Percentiles rank a stretch among this genome's conserved stretches.
Conservation (phyloP, 2,797 vertebrate species). For the Sus cebifrons region DNA sequence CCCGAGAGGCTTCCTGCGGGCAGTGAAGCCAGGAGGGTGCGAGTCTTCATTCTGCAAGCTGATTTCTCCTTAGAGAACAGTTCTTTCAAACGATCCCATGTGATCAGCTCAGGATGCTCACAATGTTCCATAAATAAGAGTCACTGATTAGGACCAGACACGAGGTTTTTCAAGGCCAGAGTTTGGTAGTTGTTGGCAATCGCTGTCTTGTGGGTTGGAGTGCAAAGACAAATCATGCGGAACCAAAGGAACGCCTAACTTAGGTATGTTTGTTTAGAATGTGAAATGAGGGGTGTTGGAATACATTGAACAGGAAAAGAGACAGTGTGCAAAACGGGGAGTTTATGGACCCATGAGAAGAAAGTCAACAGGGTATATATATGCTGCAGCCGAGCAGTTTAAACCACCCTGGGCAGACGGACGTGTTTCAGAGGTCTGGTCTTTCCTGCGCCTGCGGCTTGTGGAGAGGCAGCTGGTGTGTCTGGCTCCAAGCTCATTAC, state of each 20-base stretch:
- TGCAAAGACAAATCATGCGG: background rate
- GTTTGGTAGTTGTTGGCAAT: background rate
- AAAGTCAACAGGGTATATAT: background rate
- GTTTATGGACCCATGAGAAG: background rate
- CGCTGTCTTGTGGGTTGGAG: background rate
- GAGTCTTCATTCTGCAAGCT: background rate
- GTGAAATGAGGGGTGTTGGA: background rate
- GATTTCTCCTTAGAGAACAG: background rate
- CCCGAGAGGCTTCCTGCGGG: background rate
- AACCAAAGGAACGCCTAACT: background rate
- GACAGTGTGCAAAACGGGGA: background rate
- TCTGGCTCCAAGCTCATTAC: background rate
- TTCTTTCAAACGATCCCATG: background rate
- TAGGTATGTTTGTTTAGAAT: background rate
- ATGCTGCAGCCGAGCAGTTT: background rate
- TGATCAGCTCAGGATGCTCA: background rate
- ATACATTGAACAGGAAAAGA: background rate
- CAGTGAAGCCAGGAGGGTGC: background rate
- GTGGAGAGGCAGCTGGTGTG: background rate
- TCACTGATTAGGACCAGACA: background rate
- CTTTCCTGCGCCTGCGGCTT: background rate
- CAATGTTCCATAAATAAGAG: background rate
- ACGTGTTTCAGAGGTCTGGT: background rate
- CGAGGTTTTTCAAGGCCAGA: background rate
- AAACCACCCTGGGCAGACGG: rapidly evolving